Evolutionary conservation across 2,113 vertebrate genomes (phyloP), one percentile per base, ranked within the genome.

Genomic region (Gadus chalcogrammus): DNA sequence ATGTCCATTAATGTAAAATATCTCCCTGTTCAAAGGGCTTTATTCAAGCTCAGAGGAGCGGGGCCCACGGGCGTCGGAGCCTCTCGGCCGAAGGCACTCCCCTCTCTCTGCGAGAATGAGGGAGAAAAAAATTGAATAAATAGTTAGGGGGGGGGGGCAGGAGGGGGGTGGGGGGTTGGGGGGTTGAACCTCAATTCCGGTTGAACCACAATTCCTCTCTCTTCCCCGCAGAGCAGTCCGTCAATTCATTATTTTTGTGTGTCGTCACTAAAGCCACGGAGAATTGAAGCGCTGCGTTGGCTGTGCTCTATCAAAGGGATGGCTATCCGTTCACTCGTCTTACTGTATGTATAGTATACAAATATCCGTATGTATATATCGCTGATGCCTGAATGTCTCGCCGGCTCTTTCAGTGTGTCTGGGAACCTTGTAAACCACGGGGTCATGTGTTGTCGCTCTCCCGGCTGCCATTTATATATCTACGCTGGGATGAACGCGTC

Each of bases 1-100:
- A 84, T 81, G 84, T 91, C 89, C 79, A 90, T 92, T 93, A 91
- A 93, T 92, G 91, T 91, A 92, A 91, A 92, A 91, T 87, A 87
- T 88, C 81, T 86, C 64, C 66, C 73, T 88, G 90, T 91, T 90
- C 91, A 92, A 91, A 86, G 86, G 73, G 76, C 88, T 77, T 92
- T 90, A 91, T 91, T 92, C 88, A 86, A 76, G 87, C 81, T 76
- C 60, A 4, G 75, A 89, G 88, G 84, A 79, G 78, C 70, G 9
- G 76, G 68, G 68, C 83, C 86, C 84, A 72, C 85, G 79, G 88
- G 90, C 89, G 80, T 90, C 84, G 82, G 42, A 48, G 74, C 78
- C 83, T 82, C 84, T 88, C 82, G 80, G 71, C 56, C 70, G 80
- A 89, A 86, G 87, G 85, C 84, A 82, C 84, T 82, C 76, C 75